Evolutionary conservation across 2,113 vertebrate species (phyloP), one percentile per base, ranked within the genome.

Genomic region (Centropus bengalensis): DNA sequence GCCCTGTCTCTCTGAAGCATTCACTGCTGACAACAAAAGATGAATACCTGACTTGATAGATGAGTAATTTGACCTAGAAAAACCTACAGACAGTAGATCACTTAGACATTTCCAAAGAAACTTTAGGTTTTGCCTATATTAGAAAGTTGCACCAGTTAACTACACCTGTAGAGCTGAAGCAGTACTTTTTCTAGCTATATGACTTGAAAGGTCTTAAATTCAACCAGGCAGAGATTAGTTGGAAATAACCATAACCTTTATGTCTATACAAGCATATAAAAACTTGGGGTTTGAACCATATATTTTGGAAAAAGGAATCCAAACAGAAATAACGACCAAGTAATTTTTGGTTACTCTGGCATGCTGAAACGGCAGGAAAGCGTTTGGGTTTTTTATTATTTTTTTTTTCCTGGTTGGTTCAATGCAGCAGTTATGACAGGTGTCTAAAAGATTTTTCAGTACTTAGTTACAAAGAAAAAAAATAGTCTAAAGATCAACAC

Each of bases 11-110:
- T 93, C 58, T 81, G 89, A 96, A 80, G 64, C 75, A 95, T 93
- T 95, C 96, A 90, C 82, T 86, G 73, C 88, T 95, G 94, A 94
- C 91, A 96, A 91, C 91, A 96, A 92, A 95, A 82, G 91, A 95
- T 94, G 95, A 96, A 95, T 90, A 97, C 66, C 95, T 95, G 89
- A 96, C 82, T 94, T 96, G 95, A 97, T 49, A 80, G 86, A 94
- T 93, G 90, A 94, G 47, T 45, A 89, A 76, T 49, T 91, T 59
- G 49, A 96, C 94, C 91, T 54, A 75, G 79, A 89, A 95, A 96
- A 97, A 75, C 59, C 89, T 90, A 88, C 79, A 60, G 75, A 55
- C 8, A 91, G 75, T 75, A 91, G 71, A 96, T 93, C 92, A 94
- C 85, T 91, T 58, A 23, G 64, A 94, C 56, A 38, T 90, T 93